Evolutionary conservation across 2,797 vertebrate genomes (phyloP).

Genomic region (Poeciliopsis presidionis): DNA sequence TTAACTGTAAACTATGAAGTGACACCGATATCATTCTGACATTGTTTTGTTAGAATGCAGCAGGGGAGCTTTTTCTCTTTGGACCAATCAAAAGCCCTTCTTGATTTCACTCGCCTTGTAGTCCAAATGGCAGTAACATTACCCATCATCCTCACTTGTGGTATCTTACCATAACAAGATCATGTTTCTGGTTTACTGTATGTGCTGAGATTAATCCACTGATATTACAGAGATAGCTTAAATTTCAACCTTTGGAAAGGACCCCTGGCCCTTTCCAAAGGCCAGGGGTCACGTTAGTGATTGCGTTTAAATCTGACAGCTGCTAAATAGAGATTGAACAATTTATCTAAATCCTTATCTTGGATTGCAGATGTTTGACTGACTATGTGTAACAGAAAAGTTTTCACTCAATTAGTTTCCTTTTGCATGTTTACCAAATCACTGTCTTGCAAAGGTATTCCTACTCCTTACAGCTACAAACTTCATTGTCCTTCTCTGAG

Average conservation of each 20-base stretch:
- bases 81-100: constrained; percentile 63
- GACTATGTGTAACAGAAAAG: constrained; percentile 36
- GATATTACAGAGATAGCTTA: constrained; percentile 62
- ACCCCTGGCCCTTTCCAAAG: constrained; percentile 54
- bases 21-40: constrained; percentile 49
- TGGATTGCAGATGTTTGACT: constrained; percentile 36
- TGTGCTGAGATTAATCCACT: constrained; percentile 64
- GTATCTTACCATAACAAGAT: constrained; percentile 60
- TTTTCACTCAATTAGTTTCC: constrained; percentile 54
- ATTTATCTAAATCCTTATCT: constrained; percentile 45
- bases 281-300: constrained; percentile 51
- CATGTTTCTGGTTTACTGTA: constrained; percentile 66
- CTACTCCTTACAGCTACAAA: neutral
- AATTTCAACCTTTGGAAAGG: constrained; percentile 66
- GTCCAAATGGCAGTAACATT: constrained; percentile 59
- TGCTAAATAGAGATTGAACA: constrained; percentile 30
- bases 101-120: constrained; percentile 53
- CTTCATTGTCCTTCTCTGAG: neutral
- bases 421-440: constrained; percentile 56
- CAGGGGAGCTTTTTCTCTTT: constrained; percentile 58
- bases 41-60: constrained; percentile 63
- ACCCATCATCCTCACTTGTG: constrained; percentile 49
- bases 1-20: constrained; percentile 10
- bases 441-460: constrained; percentile 39
- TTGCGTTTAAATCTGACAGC: constrained; percentile 37